Conservation (phyloP, 2,113 vertebrate species). For the Apteryx owenii region DNA sequence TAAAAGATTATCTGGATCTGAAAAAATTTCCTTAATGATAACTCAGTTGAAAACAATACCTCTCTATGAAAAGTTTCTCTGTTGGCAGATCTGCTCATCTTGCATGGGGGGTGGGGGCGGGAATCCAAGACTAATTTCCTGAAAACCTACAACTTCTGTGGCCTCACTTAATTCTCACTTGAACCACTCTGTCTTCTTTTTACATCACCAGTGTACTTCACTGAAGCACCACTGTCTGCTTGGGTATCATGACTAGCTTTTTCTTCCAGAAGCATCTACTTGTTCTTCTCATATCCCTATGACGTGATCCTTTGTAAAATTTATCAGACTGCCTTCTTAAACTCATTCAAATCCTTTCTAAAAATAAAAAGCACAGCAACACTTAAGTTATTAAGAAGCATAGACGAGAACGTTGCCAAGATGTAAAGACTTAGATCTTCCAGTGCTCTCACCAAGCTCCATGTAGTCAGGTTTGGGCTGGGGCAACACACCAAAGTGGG, state of each 20-base stretch:
- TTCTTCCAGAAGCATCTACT: neutral
- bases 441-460: neutral
- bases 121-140: neutral
- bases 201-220: neutral
- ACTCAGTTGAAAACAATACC: neutral
- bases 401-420: neutral
- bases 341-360: neutral
- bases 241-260: neutral
- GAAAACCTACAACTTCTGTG: neutral
- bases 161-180: neutral
- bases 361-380: neutral
- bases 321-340: neutral
- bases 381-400: neutral
- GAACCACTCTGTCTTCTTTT: neutral
- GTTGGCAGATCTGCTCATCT: neutral
- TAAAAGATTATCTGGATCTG: neutral
- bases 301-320: neutral
- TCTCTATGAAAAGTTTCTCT: neutral
- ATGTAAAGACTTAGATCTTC: neutral
- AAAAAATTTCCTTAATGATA: neutral
- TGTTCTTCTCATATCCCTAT: neutral
- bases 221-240: neutral
- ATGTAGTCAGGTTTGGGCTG: fast-evolving
- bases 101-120: too few species aligned
- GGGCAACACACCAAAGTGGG: neutral